A percentile compares a stretch with the other conserved stretches of the same genome.
These are phyloP conservation scores for Orthonychiurus folsomi DNA, from an alignment of 2,888 invertebrate genomes.

Conservation along the genomic window DNA sequence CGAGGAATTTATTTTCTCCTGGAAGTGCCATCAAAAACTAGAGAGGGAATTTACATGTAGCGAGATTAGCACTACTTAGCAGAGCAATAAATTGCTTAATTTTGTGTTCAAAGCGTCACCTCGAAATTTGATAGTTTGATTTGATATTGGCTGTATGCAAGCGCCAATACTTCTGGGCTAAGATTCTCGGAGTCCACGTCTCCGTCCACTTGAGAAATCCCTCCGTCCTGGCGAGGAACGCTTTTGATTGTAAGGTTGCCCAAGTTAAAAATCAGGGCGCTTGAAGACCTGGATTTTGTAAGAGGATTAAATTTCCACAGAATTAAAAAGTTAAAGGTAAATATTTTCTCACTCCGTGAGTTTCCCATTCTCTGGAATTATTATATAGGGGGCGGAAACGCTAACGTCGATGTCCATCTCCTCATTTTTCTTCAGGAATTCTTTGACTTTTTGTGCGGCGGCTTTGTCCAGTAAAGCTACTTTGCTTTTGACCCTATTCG, in stretches of 20 bases:
- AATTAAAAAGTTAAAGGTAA: too few species aligned
- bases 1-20: background rate
- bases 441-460: background rate
- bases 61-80: too few species aligned
- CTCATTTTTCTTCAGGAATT: background rate
- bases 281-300: background rate
- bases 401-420: background rate
- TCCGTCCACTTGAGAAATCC: background rate
- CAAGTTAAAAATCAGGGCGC: background rate
- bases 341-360: background rate
- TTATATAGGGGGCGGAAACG: background rate
- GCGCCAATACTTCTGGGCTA: background rate
- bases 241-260: background rate
- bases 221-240: background rate
- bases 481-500: background rate
- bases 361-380: background rate
- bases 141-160: background rate
- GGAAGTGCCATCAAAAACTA: background rate
- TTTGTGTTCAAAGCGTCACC: background rate
- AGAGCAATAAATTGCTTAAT: conserved; percentile 1
- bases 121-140: background rate
- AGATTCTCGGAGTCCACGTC: background rate
- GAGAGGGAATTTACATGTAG: too few species aligned
- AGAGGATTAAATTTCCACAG: background rate
- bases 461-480: background rate